phyloP scores from a whole-genome alignment of 2,888 invertebrate species.

The Cephus rjabovi region DNA sequence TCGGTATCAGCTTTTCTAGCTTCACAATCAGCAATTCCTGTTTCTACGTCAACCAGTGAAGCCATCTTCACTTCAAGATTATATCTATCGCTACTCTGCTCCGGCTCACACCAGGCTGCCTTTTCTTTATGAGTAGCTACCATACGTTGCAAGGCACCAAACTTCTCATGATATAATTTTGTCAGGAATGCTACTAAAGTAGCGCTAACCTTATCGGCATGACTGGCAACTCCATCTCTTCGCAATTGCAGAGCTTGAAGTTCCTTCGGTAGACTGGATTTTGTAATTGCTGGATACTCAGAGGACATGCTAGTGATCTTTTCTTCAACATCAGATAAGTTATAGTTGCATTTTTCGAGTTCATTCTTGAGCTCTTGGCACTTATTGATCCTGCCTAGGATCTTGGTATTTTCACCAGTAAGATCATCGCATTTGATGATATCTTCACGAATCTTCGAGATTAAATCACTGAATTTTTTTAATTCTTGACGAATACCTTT shows the following conservation, averaged over 20 bases:
- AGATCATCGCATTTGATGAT: constrained; percentile 91
- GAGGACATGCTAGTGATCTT: constrained; percentile 79
- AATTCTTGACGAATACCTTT: constrained; percentile 78
- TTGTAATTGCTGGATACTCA: constrained; percentile 82
- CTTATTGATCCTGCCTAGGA: constrained; percentile 81
- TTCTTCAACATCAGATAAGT: constrained; percentile 77
- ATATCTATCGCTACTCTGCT: constrained; percentile 89
- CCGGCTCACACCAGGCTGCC: constrained; percentile 91
- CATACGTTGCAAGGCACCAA: constrained; percentile 83
- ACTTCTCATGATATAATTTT: constrained; percentile 88
- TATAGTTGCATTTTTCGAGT: constrained; percentile 76
- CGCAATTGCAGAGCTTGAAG: constrained; percentile 85
- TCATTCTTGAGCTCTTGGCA: constrained; percentile 80
- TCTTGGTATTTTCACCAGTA: constrained; percentile 87
- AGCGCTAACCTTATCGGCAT: constrained; percentile 82
- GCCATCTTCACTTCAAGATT: constrained; percentile 92
- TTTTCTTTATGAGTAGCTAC: constrained; percentile 87
- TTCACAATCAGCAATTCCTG: constrained; percentile 78
- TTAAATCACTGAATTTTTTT: constrained; percentile 77
- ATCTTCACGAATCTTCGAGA: constrained; percentile 82
- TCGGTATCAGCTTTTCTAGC: constrained; percentile 76
- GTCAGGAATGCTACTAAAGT: constrained; percentile 84
- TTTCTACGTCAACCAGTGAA: constrained; percentile 81
- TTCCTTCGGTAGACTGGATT: constrained; percentile 84
- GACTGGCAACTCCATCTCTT: constrained; percentile 80